phyloP scores from a whole-genome alignment of 2,888 invertebrate genomes.

The Digitonthophagus gazella region DNA sequence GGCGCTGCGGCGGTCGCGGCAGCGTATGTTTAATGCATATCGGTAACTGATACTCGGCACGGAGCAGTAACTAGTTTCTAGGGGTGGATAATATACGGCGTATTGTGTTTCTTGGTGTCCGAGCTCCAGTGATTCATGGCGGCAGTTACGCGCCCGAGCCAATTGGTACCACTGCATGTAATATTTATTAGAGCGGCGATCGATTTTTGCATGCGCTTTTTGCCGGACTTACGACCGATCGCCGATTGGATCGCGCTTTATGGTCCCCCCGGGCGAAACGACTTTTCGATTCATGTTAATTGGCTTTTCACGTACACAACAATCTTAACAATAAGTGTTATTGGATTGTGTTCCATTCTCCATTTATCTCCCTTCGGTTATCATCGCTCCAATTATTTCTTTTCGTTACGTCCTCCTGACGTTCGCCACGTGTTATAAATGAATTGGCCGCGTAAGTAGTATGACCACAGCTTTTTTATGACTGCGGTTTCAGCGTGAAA shows the following conservation, averaged over 20 bases:
- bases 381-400: not conserved
- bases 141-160: constrained; percentile 44
- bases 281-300: not conserved
- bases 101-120: constrained; percentile 48
- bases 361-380: too few species aligned
- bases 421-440: not conserved
- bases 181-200: constrained; percentile 42
- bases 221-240: not conserved
- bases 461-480: not conserved
- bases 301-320: not conserved
- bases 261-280: not conserved
- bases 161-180: constrained; percentile 45
- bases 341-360: too few species aligned
- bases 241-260: not conserved
- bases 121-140: constrained; percentile 45
- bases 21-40: constrained; percentile 37
- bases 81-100: constrained; percentile 49
- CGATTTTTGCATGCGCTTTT: constrained; percentile 25
- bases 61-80: constrained; percentile 46
- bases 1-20: constrained; percentile 24
- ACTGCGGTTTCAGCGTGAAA: not conserved
- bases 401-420: not conserved
- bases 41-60: constrained; percentile 39
- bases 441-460: not conserved
- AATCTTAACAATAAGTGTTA: not conserved